These are phyloP conservation scores for Eulacestoma nigropectus DNA, from an alignment of 2,113 vertebrate species.

Conservation along the genomic window DNA sequence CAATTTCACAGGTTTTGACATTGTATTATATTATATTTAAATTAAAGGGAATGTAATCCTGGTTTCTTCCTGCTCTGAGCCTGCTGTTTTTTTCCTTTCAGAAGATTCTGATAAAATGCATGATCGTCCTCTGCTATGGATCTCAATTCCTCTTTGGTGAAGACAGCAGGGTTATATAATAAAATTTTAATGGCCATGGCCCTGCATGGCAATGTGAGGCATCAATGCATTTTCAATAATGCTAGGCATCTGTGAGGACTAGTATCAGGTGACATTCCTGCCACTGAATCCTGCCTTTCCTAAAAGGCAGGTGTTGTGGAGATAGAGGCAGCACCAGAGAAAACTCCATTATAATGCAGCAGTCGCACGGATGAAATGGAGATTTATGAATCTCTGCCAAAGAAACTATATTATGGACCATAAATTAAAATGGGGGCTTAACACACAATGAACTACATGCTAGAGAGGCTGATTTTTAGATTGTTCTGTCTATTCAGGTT, in stretches of 20 bases:
- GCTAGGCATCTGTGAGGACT: slow-evolving; percentile 30
- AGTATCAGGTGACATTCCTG: slow-evolving; percentile 50
- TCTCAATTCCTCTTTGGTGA: slow-evolving; percentile 63
- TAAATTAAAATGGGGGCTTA: slow-evolving; percentile 73
- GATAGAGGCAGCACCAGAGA: slow-evolving; percentile 52
- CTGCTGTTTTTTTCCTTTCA: slow-evolving; percentile 38
- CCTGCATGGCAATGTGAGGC: slow-evolving; percentile 64
- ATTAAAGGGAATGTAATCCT: slow-evolving; percentile 65
- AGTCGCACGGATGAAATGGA: slow-evolving; percentile 39
- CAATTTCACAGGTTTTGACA: slow-evolving; percentile 50
- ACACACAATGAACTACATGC: slow-evolving; percentile 25
- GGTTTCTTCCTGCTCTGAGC: background rate
- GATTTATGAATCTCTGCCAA: slow-evolving; percentile 72
- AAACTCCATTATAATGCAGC: slow-evolving; percentile 65
- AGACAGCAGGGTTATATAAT: slow-evolving; percentile 68
- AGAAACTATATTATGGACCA: slow-evolving; percentile 64
- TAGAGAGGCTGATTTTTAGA: slow-evolving; percentile 55
- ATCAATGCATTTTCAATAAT: slow-evolving; percentile 66
- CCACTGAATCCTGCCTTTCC: slow-evolving; percentile 34
- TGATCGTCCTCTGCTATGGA: slow-evolving; percentile 60
- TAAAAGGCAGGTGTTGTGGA: slow-evolving; percentile 36
- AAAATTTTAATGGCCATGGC: slow-evolving; percentile 75
- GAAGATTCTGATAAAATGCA: slow-evolving; percentile 71
- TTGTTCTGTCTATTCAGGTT: slow-evolving; percentile 41
- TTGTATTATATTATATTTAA: slow-evolving; percentile 65